These are phyloP conservation scores for Phaonia tiefii DNA, from an alignment of 2,888 invertebrate species.

Conservation along the genomic window DNA sequence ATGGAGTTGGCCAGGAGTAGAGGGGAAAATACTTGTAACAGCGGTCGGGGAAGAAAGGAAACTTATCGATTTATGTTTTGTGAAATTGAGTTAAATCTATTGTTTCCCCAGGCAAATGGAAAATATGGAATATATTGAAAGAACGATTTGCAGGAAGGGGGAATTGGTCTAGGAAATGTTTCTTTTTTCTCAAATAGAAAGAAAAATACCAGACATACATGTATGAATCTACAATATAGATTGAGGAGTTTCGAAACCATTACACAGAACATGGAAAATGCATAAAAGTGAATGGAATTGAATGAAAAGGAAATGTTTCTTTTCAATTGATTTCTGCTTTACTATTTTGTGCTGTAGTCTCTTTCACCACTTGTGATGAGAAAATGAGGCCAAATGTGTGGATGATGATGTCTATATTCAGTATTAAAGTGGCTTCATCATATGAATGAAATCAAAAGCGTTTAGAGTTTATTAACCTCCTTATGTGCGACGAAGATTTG, in stretches of 20 bases:
- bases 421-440: slow-evolving; percentile 28
- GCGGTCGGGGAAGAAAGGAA: background rate
- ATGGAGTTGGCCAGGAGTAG: background rate
- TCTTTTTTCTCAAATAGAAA: background rate
- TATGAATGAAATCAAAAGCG: background rate
- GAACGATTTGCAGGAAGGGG: background rate
- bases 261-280: slow-evolving; percentile 10
- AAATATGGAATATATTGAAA: background rate
- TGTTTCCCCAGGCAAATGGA: background rate
- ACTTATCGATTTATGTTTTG: slow-evolving; percentile 7
- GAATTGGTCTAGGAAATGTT: too few relatives aligned
- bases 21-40: too few relatives aligned
- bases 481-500: background rate
- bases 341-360: background rate
- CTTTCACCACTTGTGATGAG: too few relatives aligned
- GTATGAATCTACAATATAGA: too few relatives aligned
- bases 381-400: slow-evolving; percentile 29
- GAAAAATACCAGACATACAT: slow-evolving; percentile 38
- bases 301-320: slow-evolving; percentile 24
- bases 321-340: slow-evolving; percentile 37
- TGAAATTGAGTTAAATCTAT: slow-evolving; percentile 22
- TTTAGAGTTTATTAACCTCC: slow-evolving; percentile 34
- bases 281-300: background rate
- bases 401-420: slow-evolving; percentile 2
- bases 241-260: slow-evolving; percentile 21